Evolutionary conservation across 1,140 invertebrate species (phyloP), one percentile per base, ranked within the genome.

Genomic region (Drosophila sucinea): DNA sequence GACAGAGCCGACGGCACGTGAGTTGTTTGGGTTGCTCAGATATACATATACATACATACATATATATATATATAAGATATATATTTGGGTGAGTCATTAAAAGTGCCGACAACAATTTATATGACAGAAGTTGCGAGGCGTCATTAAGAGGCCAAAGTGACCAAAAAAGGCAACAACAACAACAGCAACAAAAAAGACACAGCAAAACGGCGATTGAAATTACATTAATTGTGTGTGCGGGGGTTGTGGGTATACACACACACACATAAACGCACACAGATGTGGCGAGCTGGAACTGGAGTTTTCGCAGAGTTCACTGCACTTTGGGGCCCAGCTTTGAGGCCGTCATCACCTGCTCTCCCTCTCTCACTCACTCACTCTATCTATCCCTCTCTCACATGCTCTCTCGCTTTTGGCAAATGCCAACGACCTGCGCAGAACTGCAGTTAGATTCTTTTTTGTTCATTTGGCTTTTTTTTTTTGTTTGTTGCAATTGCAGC

Each of bases 401-500:
- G 35, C 41, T 54, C 35, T 56, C 60, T 40, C 29, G 17, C 47
- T 47, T 55, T 25, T 63, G 17, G 33, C 79, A 81, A 79, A 81
- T 89, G 81, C 67, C 81, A 87, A 89, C 84, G 84, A 84, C 84
- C 83, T 86, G 83, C 80, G 84, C 84, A 84, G 80, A 89, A 80
- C 84, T 87, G 84, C 84, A 80, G 84, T 89, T 87, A 89, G 84
- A 84, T 89, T 87, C 65, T 66, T 11, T 66, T 65, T 60, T 47
- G 35, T 55, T 61, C 17, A 17, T 17, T 17, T 17, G 17, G 17
- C 33, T 51, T 54, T 40, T 61, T 54, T 73, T 51, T 30, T 60
- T 35, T 66, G 65, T 62, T 51, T 72, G 64, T 71, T 87, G 84
- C 84, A 73, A 54, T 83, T 83, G 80, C 84, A 87, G 80, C 84